Evolutionary conservation across 2,888 invertebrate species (phyloP), one percentile per base, ranked within the genome.

Genomic region (Taphrorychus bicolor): DNA sequence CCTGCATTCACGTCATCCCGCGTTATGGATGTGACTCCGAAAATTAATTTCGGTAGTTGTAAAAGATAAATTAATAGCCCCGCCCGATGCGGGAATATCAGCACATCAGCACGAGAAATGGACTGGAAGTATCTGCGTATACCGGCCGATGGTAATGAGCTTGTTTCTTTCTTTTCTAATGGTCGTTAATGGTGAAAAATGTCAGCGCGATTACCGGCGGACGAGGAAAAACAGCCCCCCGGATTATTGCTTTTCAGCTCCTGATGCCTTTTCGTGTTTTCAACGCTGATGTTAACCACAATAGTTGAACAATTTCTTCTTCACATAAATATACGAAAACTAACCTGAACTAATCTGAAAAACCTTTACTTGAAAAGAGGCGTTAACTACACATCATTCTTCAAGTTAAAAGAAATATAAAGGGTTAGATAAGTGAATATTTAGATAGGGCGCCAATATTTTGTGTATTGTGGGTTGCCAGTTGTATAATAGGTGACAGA

Each of bases 41-140:
- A 77, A 77, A 78, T 78, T 78, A 78, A 78, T 78, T 78, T 78
- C 77, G 74, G 77, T 75, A 77, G 76, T 77, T 77, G 72, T 74
- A 74, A 76, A 77, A 77, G 77, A 77, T 76, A 76, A 77, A 78
- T 78, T 78, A 77, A 77, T 78, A 77, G 59, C 64, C 59, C 68
- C 59, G 53, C 45, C 54, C 52, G 59, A 61, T 62, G 61, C 69
- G 18, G 63, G 64, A 67, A 64, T 63, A 66, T 64, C 70, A 61
- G 59, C 53, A 57, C 41, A 40, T 41, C 17, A 32, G 11, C 41
- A 41, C 64, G 68, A 70, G 68, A 70, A 70, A 70, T 70, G 70
- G 70, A 70, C 70, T 70, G 70, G 70, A 70, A 70, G 66, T 70
- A 70, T 70, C 70, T 68, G 56, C 21, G 54, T 11, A 17, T 17